These are phyloP conservation scores for Lepidochrysops patricia DNA, from an alignment of 2,888 invertebrate genomes.

Conservation along the genomic window DNA sequence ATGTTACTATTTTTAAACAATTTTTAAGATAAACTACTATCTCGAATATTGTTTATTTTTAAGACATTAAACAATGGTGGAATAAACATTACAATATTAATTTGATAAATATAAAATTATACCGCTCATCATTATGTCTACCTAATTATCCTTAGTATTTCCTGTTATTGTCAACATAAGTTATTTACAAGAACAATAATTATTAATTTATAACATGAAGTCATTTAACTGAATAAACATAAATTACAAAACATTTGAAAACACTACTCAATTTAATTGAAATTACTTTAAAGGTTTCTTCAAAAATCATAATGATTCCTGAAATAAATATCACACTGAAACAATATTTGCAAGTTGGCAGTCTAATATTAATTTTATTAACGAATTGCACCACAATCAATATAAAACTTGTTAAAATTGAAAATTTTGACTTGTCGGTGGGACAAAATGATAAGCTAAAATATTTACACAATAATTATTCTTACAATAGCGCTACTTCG, in stretches of 20 bases:
- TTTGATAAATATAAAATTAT: conserved; percentile 16
- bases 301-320: conserved; percentile 7
- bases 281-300: conserved; percentile 7
- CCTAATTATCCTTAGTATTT: conserved; percentile 28
- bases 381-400: conserved; percentile 2
- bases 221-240: conserved; percentile 21
- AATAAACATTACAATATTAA: conserved; percentile 12
- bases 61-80: neutral
- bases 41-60: neutral
- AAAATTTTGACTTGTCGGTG: conserved; percentile 43
- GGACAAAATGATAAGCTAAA: conserved; percentile 56
- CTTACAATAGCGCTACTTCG: neutral
- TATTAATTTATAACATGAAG: conserved; percentile 20
- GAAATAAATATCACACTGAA: conserved; percentile 12
- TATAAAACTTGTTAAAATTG: conserved; percentile 28
- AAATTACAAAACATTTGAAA: conserved; percentile 18
- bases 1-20: too few species aligned
- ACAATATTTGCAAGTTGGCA: conserved; percentile 3
- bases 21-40: neutral
- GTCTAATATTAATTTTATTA: conserved; percentile 10
- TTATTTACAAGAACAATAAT: conserved; percentile 36
- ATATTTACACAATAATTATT: conserved; percentile 35
- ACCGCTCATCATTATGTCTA: conserved; percentile 37
- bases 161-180: conserved; percentile 36
- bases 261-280: conserved; percentile 14